phyloP scores from a whole-genome alignment of 2,888 invertebrate genomes.

The Endomychus coccineus region DNA sequence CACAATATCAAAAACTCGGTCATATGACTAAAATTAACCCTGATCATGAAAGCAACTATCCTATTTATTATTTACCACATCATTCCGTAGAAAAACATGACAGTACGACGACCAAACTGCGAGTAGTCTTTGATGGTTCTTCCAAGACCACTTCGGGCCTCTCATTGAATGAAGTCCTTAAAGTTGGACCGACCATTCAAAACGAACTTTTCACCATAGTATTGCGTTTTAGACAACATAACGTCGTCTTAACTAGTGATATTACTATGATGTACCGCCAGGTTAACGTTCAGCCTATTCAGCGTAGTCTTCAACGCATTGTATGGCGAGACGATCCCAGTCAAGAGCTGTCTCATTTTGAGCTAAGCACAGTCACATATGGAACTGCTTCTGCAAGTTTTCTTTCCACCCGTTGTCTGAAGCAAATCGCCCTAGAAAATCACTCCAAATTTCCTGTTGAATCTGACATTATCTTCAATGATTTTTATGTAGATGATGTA shows the following conservation, averaged over 20 bases:
- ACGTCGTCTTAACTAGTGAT: not conserved
- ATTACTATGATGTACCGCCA: too few relatives aligned
- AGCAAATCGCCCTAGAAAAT: slow-evolving; percentile 1
- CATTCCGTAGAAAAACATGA: slow-evolving; percentile 1
- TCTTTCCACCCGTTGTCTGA: not conserved
- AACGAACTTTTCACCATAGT: slow-evolving; percentile 1
- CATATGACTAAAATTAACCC: too few relatives aligned
- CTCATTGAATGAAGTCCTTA: slow-evolving; percentile 1
- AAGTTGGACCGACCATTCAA: slow-evolving; percentile 4
- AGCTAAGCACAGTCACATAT: too few relatives aligned
- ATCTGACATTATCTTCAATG: not conserved
- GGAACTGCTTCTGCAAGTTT: slow-evolving; percentile 2
- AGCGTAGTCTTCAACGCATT: too few relatives aligned
- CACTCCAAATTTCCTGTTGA: not conserved
- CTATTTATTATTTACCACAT: not conserved
- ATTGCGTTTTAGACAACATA: too few relatives aligned
- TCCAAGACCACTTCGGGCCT: too few relatives aligned
- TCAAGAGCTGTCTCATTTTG: too few relatives aligned
- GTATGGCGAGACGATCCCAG: too few relatives aligned
- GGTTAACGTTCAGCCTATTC: too few relatives aligned
- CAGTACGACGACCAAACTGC: slow-evolving; percentile 5
- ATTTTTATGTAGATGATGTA: slow-evolving; percentile 6
- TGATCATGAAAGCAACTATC: slow-evolving; percentile 2
- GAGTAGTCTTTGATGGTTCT: too few relatives aligned
- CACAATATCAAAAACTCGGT: slow-evolving; percentile 1